phyloP scores from a whole-genome alignment of 2,113 vertebrate species.

The Numenius arquata region DNA sequence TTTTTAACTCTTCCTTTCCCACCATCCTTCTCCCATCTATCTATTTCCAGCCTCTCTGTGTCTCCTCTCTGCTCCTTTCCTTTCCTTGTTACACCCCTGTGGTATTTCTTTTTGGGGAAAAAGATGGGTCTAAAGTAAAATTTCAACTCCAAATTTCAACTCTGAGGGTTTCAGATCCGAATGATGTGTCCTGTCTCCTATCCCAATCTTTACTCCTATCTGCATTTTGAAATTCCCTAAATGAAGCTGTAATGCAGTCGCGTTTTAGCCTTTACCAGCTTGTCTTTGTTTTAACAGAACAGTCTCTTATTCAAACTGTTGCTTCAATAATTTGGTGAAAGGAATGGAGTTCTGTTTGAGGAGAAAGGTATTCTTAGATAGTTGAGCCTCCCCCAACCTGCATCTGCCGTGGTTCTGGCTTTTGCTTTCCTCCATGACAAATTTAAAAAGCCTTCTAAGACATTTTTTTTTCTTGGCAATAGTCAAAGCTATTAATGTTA shows the following conservation, averaged over 20 bases:
- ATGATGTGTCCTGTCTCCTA: background rate
- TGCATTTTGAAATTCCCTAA: background rate
- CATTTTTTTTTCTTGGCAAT: background rate
- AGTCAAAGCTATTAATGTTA: background rate
- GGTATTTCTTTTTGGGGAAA: background rate
- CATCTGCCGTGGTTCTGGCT: background rate
- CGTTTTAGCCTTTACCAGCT: background rate
- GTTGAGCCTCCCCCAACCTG: background rate
- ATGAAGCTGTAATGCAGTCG: background rate
- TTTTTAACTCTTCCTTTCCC: background rate
- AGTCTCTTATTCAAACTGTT: background rate
- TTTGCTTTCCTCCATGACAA: background rate
- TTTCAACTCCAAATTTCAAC: background rate
- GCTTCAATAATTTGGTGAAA: background rate
- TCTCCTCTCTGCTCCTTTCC: background rate
- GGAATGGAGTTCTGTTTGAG: background rate
- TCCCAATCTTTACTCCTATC: background rate
- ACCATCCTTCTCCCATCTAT: background rate
- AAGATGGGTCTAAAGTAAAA: background rate
- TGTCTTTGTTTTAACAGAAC: background rate
- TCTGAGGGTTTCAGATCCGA: background rate
- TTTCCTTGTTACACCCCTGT: background rate
- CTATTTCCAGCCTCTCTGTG: background rate
- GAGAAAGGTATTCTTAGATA: background rate
- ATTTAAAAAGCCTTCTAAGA: background rate